Evolutionary conservation across 1,140 invertebrate genomes (phyloP).

Genomic region (Colletes gigas): DNA sequence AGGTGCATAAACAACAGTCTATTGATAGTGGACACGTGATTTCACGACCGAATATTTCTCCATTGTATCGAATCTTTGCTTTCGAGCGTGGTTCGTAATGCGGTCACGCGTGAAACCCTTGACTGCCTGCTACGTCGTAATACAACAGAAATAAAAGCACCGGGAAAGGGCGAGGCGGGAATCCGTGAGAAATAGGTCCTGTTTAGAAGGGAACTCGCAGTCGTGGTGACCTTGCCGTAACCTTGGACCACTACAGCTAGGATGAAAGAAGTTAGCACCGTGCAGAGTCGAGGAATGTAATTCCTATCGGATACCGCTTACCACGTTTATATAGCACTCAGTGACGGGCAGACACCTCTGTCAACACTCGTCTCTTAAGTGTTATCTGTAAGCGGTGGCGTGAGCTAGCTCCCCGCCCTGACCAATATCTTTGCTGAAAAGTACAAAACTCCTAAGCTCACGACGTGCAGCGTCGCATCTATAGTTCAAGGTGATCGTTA

Average conservation of each 20-base stretch:
- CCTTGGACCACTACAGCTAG: neutral
- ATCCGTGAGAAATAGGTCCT: neutral
- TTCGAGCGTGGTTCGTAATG: neutral
- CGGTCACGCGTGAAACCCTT: neutral
- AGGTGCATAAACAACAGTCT: too few species aligned
- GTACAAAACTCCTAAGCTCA: neutral
- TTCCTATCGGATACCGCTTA: neutral
- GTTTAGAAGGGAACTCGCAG: neutral
- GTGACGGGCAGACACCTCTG: neutral
- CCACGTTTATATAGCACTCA: neutral
- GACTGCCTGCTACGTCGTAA: neutral
- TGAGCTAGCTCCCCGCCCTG: neutral
- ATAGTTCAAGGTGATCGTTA: conserved; percentile 7
- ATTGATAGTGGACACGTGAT: too few species aligned
- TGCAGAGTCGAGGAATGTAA: neutral
- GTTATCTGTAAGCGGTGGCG: neutral
- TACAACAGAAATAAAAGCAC: neutral
- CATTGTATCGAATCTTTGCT: neutral
- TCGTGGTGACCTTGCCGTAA: conserved; percentile 3
- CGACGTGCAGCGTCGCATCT: neutral
- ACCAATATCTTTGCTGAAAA: neutral
- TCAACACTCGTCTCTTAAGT: neutral
- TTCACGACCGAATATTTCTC: too few species aligned
- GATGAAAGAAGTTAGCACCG: neutral
- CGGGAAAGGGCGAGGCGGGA: neutral